Conservation (phyloP, 2,797 vertebrate genomes). For the Etheostoma perlongum region DNA sequence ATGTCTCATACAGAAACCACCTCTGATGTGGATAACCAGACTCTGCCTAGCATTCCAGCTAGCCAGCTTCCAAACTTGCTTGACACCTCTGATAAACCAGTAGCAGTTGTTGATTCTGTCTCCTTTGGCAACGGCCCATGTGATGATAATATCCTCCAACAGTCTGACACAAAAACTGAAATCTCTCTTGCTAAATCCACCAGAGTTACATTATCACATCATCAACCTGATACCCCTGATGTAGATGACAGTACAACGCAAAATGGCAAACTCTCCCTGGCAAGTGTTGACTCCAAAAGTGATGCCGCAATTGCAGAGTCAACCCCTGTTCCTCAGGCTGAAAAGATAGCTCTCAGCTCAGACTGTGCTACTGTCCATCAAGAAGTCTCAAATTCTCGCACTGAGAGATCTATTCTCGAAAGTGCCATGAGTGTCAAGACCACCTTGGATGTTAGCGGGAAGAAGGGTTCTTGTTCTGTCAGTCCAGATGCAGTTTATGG, state of each 20-base stretch:
- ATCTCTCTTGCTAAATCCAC: slow-evolving; percentile 1
- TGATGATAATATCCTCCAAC: slow-evolving; percentile 5
- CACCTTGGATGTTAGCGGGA: neutral
- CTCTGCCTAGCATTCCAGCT: neutral
- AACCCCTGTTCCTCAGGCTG: neutral
- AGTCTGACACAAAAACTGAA: slow-evolving; percentile 5
- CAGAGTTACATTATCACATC: slow-evolving; percentile 1
- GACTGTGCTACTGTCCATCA: neutral
- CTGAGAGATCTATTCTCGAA: slow-evolving; percentile 18
- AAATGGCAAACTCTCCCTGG: neutral
- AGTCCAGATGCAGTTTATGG: slow-evolving; percentile 27
- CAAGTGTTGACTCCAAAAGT: neutral
- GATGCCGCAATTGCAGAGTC: neutral
- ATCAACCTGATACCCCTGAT: slow-evolving; percentile 4
- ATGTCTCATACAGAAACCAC: neutral
- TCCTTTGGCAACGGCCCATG: neutral
- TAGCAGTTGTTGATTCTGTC: neutral
- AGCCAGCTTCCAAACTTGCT: neutral
- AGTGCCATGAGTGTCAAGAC: neutral
- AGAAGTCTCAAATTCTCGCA: neutral
- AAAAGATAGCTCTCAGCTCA: neutral
- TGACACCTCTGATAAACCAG: neutral
- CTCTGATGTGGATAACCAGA: neutral
- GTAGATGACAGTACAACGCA: neutral
- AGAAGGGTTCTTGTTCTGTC: neutral